Conservation (phyloP, 2,113 vertebrate genomes). For the Marmota flaviventris region DNA sequence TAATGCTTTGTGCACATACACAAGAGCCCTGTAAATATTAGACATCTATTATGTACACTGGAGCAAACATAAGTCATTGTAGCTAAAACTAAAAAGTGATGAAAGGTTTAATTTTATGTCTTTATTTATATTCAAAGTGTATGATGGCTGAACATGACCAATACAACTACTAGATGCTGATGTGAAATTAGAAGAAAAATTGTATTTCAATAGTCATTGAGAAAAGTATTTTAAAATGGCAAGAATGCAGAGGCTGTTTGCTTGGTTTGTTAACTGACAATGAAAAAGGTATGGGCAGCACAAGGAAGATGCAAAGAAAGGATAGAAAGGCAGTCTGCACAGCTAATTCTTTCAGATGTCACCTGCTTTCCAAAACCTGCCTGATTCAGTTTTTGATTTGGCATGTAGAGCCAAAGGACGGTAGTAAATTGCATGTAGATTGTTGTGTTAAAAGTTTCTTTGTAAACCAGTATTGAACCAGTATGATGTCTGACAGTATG, state of each 20-base stretch:
- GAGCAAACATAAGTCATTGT: not conserved
- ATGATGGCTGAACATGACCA: not conserved
- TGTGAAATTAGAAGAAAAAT: slow-evolving; percentile 6
- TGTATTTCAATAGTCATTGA: slow-evolving; percentile 40
- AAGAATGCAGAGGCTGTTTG: not conserved
- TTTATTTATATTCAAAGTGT: not conserved
- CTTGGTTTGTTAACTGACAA: not conserved
- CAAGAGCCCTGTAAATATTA: not conserved
- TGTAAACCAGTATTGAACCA: not conserved
- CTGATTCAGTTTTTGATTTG: not conserved
- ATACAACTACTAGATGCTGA: not conserved
- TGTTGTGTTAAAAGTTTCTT: not conserved
- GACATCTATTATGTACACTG: not conserved
- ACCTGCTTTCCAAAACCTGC: not conserved
- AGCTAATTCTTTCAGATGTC: not conserved
- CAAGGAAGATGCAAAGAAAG: not conserved
- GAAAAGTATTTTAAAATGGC: not conserved
- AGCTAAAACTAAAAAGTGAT: not conserved
- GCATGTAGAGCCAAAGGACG: not conserved
- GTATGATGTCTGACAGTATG: not conserved
- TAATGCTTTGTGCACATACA: not conserved
- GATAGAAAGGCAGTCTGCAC: not conserved
- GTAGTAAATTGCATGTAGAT: not conserved
- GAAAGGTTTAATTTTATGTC: not conserved
- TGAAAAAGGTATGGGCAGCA: not conserved